These are phyloP conservation scores for Xylota sylvarum DNA, from an alignment of 2,888 invertebrate species.

Conservation along the genomic window DNA sequence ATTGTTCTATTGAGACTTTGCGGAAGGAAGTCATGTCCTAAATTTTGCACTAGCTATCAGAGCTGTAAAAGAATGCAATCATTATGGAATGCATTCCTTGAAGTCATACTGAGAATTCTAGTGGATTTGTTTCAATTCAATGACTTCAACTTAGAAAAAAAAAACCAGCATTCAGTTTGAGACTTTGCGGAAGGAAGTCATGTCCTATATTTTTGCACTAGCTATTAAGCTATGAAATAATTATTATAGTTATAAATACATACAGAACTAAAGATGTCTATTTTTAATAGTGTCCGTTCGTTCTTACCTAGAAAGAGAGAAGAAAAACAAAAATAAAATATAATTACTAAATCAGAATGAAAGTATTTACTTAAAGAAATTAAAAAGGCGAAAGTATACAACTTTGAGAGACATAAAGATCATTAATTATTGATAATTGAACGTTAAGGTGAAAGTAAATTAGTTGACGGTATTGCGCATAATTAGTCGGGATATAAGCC, in stretches of 20 bases:
- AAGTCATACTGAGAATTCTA: too few relatives aligned
- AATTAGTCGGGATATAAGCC: slow-evolving; percentile 8
- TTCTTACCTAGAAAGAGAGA: slow-evolving; percentile 56
- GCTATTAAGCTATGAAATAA: too few relatives aligned
- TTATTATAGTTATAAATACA: neutral
- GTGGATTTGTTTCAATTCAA: too few relatives aligned
- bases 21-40: too few relatives aligned
- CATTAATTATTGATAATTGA: slow-evolving; percentile 57
- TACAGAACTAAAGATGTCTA: neutral
- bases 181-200: too few relatives aligned
- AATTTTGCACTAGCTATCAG: too few relatives aligned
- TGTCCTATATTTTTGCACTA: too few relatives aligned
- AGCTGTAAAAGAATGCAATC: too few relatives aligned
- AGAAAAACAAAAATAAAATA: slow-evolving; percentile 1
- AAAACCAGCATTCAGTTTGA: too few relatives aligned
- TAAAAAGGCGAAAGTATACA: slow-evolving; percentile 37
- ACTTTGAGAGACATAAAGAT: slow-evolving; percentile 2
- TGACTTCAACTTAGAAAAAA: too few relatives aligned
- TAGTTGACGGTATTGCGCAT: slow-evolving; percentile 27
- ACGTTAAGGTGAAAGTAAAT: slow-evolving; percentile 58
- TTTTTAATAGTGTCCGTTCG: neutral
- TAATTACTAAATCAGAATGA: slow-evolving; percentile 6
- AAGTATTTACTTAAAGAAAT: slow-evolving; percentile 14
- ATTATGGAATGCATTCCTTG: too few relatives aligned
- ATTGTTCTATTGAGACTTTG: too few relatives aligned